Percentiles rank a stretch among this genome's conserved stretches.
Conservation (phyloP, 2,113 vertebrate genomes). For the Podilymbus podiceps region DNA sequence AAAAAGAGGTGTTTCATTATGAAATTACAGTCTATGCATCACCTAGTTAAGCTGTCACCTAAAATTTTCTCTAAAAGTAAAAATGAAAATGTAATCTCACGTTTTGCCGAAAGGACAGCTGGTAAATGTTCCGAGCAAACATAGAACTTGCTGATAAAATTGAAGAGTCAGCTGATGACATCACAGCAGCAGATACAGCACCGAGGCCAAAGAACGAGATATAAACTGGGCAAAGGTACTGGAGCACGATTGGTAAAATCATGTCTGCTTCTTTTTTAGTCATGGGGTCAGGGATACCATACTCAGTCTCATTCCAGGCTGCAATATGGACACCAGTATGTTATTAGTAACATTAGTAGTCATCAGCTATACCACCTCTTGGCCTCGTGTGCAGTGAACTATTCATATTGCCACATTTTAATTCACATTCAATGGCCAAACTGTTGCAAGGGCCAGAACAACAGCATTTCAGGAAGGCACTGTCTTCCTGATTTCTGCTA, state of each 20-base stretch:
- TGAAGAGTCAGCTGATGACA: constrained; percentile 97
- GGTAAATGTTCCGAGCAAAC: constrained; percentile 97
- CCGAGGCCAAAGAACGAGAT: constrained; percentile 94
- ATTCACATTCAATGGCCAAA: neutral
- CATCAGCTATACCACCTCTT: neutral
- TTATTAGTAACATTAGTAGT: neutral
- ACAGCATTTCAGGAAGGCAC: neutral
- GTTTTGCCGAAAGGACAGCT: constrained; percentile 93
- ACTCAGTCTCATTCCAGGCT: constrained; percentile 95
- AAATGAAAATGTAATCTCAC: constrained; percentile 71
- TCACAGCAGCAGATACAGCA: constrained; percentile 93
- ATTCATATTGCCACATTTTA: neutral
- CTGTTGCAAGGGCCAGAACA: fast-evolving
- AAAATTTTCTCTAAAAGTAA: neutral
- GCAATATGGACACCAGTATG: neutral
- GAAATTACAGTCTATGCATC: neutral
- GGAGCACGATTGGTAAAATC: constrained; percentile 94
- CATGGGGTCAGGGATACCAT: constrained; percentile 81
- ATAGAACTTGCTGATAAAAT: constrained; percentile 97
- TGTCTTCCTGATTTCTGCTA: neutral
- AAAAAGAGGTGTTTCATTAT: neutral
- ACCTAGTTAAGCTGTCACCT: neutral
- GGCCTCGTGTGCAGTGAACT: neutral
- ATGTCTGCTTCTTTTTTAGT: constrained; percentile 87
- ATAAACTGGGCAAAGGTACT: constrained; percentile 91